Evolutionary conservation across 2,113 vertebrate species (phyloP), one percentile per base, ranked within the genome.

Genomic region (Dicentrarchus labrax): DNA sequence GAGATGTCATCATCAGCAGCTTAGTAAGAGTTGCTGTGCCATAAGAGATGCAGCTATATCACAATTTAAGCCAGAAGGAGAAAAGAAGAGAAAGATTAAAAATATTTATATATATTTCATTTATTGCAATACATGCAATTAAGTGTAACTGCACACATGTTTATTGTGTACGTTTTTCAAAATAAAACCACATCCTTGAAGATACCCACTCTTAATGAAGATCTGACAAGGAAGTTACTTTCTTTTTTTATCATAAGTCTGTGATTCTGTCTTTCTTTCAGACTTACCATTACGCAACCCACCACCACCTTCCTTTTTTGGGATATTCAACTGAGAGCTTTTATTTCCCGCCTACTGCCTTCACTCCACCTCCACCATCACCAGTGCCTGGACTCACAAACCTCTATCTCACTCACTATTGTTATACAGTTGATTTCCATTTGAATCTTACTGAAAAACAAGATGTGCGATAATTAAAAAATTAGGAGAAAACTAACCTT

Each of bases 281-380:
- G 56, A 39, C 30, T 73, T 59, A 21, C 8, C 41, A 70, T 78
- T 73, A 47, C 0, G 12, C 54, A 72, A 43, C 38, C 43, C 50
- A 43, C 59, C 64, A 48, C 50, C 50, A 12, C 24, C 57, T 60
- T n/a, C 65, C 50, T 64, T 30, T 9, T 13, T 66, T 41, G 12
- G 6, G 9, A 38, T 13, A 10, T 72, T 72, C 30, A 47, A 45
- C n/a, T 38, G 22, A 45, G 38, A 24, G 50, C 30, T 16, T 72
- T 30, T 54, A 84, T 56, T 75, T 75, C 53, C 39, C n/a, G n/a
- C 66, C 65, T 15, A 36, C 69, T 39, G n/a, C 13, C 12, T 73
- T 68, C 4, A 61, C 38, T 74, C 62, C 48, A 71, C 47, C 72
- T 62, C 10, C 47, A 53, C 59, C 50, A 24, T 50, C 68, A 53